A percentile compares a stretch with the other conserved stretches of the same genome.
These are phyloP conservation scores for Nemapogon koenigi DNA, from an alignment of 2,888 invertebrate species.

Conservation along the genomic window DNA sequence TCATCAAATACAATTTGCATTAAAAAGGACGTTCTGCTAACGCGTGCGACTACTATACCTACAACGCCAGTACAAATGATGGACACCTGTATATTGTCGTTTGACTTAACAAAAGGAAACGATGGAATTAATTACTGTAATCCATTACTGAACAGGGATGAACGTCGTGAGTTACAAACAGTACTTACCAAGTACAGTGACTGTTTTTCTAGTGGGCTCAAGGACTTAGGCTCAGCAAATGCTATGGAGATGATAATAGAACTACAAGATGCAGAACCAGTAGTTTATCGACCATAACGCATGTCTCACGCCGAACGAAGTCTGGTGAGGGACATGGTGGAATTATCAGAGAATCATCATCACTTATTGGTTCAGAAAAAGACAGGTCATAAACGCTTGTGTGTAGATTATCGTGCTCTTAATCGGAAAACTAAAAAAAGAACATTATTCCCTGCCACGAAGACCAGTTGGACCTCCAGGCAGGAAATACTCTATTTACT, in stretches of 20 bases:
- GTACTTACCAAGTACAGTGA: conserved; percentile 1
- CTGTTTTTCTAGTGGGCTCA: conserved; percentile 16
- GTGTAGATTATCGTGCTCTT: conserved; percentile 19
- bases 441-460: conserved; percentile 22
- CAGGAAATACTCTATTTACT: conserved; percentile 19
- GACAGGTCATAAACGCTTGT: conserved; percentile 18
- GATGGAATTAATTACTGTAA: no score
- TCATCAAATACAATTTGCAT: background rate
- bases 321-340: conserved; percentile 15
- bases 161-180: conserved; percentile 1
- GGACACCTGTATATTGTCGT: no score
- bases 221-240: conserved; percentile 15
- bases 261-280: conserved; percentile 13
- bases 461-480: conserved; percentile 22
- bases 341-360: conserved; percentile 17
- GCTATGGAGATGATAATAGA: conserved; percentile 17
- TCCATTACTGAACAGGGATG: background rate
- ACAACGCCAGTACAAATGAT: no score
- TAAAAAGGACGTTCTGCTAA: background rate
- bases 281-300: conserved; percentile 18
- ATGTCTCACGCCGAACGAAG: conserved; percentile 16
- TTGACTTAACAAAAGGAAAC: no score
- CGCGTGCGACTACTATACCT: no score
- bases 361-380: conserved; percentile 21
- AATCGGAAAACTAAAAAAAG: conserved; percentile 11